These are phyloP conservation scores for Sminthopsis crassicaudata DNA, from an alignment of 2,113 vertebrate genomes.

Conservation along the genomic window DNA sequence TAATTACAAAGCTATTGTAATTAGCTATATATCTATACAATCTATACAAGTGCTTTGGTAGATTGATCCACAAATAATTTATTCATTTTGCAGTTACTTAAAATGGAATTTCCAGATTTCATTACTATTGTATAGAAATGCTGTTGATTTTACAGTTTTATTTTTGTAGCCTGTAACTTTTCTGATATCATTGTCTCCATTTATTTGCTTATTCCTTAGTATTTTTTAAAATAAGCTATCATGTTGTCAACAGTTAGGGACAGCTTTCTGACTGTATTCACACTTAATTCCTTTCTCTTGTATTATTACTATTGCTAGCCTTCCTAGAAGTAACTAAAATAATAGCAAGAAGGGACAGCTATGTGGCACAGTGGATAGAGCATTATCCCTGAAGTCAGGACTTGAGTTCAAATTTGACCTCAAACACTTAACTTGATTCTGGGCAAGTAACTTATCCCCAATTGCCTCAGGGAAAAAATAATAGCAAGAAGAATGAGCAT, in stretches of 20 bases:
- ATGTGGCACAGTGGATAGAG: no score
- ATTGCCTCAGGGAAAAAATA: not conserved
- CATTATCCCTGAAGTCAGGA: no score
- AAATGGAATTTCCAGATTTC: not conserved
- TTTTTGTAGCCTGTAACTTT: not conserved
- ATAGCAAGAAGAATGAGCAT: not conserved
- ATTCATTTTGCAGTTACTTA: not conserved
- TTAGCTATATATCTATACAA: not conserved
- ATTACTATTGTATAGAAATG: not conserved
- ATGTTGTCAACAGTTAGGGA: not conserved
- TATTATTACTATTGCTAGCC: not conserved
- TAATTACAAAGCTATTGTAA: not conserved
- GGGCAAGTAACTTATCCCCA: no score
- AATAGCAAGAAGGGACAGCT: not conserved
- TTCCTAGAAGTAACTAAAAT: not conserved
- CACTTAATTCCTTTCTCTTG: not conserved
- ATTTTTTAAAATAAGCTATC: not conserved
- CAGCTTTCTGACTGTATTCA: not conserved
- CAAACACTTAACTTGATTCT: no score
- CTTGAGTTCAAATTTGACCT: no score
- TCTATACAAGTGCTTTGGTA: not conserved
- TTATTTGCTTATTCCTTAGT: not conserved
- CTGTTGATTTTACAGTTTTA: not conserved
- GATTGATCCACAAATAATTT: not conserved
- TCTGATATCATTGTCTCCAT: not conserved